phyloP scores from a whole-genome alignment of 2,888 invertebrate genomes.

The Dryococelus australis region DNA sequence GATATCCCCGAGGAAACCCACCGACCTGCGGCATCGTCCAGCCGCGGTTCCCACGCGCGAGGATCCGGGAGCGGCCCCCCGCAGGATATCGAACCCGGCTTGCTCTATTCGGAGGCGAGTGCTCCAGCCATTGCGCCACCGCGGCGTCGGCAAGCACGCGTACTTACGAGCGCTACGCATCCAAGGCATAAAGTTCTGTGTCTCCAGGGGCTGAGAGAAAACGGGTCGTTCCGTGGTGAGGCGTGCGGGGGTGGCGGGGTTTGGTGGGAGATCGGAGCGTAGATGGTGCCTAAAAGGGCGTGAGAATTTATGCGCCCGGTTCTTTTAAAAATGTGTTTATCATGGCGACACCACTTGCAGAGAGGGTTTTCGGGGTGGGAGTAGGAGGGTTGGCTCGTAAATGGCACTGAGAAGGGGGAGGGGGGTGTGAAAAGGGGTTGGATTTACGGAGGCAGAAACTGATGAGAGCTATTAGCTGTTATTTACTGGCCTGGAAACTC shows the following conservation, averaged over 20 bases:
- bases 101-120: too few relatives aligned
- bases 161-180: not conserved
- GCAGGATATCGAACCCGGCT: too few relatives aligned
- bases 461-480: constrained; percentile 2
- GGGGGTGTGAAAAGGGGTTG: not conserved
- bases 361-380: not conserved
- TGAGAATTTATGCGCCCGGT: not conserved
- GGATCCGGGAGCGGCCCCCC: too few relatives aligned
- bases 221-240: not conserved
- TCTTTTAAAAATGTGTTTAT: constrained; percentile 6
- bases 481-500: not conserved
- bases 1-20: too few relatives aligned
- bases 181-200: not conserved
- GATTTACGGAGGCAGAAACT: not conserved
- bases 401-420: not conserved
- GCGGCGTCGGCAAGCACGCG: too few relatives aligned
- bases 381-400: not conserved
- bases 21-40: too few relatives aligned
- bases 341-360: constrained; percentile 8
- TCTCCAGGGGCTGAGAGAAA: constrained; percentile 1
- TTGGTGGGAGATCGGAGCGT: too few relatives aligned
- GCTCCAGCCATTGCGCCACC: too few relatives aligned
- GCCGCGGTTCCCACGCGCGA: too few relatives aligned
- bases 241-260: not conserved
- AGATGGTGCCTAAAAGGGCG: not conserved